phyloP scores from a whole-genome alignment of 2,113 vertebrate genomes.

The Nothobranchius kuhntae region DNA sequence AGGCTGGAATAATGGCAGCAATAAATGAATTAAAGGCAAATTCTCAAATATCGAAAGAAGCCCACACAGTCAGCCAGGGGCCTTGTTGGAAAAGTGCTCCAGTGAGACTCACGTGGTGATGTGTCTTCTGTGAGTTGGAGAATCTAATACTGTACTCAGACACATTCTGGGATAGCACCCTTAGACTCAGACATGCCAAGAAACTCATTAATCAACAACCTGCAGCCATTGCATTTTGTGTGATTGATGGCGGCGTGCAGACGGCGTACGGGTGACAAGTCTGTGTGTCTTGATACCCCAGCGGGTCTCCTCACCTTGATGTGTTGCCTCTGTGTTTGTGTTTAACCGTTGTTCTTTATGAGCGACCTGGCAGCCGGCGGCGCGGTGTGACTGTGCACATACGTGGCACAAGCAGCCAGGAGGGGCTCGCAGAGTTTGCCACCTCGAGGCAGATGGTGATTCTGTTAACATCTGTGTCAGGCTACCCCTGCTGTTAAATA shows the following conservation, averaged over 20 bases:
- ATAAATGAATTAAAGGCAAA: constrained; percentile 65
- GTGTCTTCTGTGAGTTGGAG: constrained; percentile 56
- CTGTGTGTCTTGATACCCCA: neutral
- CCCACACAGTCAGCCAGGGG: constrained; percentile 41
- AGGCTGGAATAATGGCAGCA: constrained; percentile 43
- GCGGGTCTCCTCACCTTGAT: neutral
- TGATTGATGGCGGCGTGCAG: constrained; percentile 40
- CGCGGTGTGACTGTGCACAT: constrained; percentile 41
- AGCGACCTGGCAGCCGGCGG: constrained; percentile 29
- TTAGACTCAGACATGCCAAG: constrained; percentile 38
- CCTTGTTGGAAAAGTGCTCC: constrained; percentile 52
- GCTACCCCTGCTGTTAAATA: constrained; percentile 64
- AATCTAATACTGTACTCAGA: constrained; percentile 46
- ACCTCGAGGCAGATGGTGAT: constrained; percentile 64
- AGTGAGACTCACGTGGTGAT: constrained; percentile 14
- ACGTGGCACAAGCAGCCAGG: constrained; percentile 12
- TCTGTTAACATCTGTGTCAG: constrained; percentile 69
- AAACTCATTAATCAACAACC: constrained; percentile 70
- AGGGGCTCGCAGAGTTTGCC: constrained; percentile 13
- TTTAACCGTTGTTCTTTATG: constrained; percentile 29
- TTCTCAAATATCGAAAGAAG: constrained; percentile 64
- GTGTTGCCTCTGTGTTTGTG: neutral
- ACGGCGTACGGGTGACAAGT: constrained; percentile 14
- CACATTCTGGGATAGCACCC: constrained; percentile 28
- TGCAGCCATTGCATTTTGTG: constrained; percentile 34